Evolutionary conservation across 2,888 invertebrate genomes (phyloP), one percentile per base, ranked within the genome.

Genomic region (Willowsia nigromaculata): DNA sequence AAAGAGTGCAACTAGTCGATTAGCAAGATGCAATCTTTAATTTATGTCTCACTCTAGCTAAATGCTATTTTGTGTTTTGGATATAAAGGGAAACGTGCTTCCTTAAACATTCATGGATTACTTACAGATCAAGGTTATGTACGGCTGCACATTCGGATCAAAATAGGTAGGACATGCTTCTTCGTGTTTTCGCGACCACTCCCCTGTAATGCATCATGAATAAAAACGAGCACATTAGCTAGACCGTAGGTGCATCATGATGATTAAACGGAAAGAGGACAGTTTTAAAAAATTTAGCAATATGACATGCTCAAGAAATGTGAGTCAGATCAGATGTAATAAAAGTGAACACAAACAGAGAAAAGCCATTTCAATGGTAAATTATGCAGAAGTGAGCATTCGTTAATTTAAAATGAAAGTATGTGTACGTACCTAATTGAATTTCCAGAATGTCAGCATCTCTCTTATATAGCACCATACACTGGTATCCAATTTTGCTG

Each of bases 51-150:
- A 7, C n/a, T 18, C 13, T 4, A 22, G 80, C 37, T 80, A 80
- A 76, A 30, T 22, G 71, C 71, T 74, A 11, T 74, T 74, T n/a
- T 25, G 74, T 27, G 43, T 74, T 37, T 71, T 37, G 2, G 9
- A 68, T 68, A 11, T 37, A 68, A 68, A 68, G 18, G 37, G 40
- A 47, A 50, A 47, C 47, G 74, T 68, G 68, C 18, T 33, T 33
- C n/a, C 50, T 76, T 22, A 76, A 81, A 81, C 11, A 81, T 59
- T 62, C 40, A 81, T 81, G 40, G 40, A 18, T 81, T 74, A 95
- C 96, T 96, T 94, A 98, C 98, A 97, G 94, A 98, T 96, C 95
- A 98, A 95, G 91, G 98, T 98, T 93, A 97, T 95, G 94, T 96
- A 98, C 91, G 97, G 96, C 93, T 96, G 95, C 92, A 95, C 96